Evolutionary conservation across 1,140 invertebrate species (phyloP).

Genomic region (Drosophila murphyi): DNA sequence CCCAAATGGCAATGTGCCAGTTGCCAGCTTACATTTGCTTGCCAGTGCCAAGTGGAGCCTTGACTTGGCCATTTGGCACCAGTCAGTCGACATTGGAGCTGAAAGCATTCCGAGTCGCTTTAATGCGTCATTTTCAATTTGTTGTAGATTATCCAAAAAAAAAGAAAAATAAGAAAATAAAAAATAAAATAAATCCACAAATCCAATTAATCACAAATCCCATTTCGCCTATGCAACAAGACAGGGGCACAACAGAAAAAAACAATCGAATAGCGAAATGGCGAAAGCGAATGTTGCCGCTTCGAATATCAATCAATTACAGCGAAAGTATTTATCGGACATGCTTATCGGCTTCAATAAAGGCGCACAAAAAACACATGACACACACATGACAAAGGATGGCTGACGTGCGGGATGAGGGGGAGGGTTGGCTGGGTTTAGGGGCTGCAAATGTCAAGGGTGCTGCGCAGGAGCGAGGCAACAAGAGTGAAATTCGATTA

Average conservation of each 20-base stretch:
- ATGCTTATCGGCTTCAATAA: constrained; percentile 58
- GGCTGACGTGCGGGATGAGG: background rate
- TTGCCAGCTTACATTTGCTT: constrained; percentile 28
- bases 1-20: constrained; percentile 74
- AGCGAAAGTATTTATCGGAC: constrained; percentile 60
- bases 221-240: constrained; percentile 23
- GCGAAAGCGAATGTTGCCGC: constrained; percentile 29
- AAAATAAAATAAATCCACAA: background rate
- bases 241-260: background rate
- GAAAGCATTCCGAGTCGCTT: constrained; percentile 20
- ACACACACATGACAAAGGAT: constrained; percentile 40
- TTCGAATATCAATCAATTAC: constrained; percentile 64
- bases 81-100: constrained; percentile 13
- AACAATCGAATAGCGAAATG: background rate
- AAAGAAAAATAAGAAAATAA: background rate
- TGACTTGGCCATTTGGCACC: constrained; percentile 49
- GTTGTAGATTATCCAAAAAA: constrained; percentile 13
- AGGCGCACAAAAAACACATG: constrained; percentile 40
- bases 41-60: constrained; percentile 11
- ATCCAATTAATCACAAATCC: constrained; percentile 73
- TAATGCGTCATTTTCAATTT: constrained; percentile 29
- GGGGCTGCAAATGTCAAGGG: constrained; percentile 28
- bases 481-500: constrained; percentile 68
- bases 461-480: constrained; percentile 26
- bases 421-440: background rate